phyloP scores from a whole-genome alignment of 2,797 vertebrate genomes.

The Ptychobarbus kaznakovi region DNA sequence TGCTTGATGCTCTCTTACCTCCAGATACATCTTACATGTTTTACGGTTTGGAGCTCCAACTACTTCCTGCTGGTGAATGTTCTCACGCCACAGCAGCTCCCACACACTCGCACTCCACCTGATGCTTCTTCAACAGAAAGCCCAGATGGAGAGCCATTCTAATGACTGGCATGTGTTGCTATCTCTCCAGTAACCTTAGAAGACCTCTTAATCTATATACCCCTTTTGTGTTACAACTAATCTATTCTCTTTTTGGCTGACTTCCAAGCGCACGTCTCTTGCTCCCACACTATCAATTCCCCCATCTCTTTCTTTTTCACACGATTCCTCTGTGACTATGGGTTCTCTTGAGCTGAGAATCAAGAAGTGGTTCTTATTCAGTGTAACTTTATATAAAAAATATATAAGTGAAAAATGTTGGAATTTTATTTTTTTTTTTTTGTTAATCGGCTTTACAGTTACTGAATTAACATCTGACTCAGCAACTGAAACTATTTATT shows the following conservation, averaged over 20 bases:
- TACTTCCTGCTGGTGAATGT: slow-evolving; percentile 43
- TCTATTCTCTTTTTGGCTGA: slow-evolving; percentile 23
- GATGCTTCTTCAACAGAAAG: slow-evolving; percentile 44
- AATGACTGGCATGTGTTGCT: slow-evolving; percentile 28
- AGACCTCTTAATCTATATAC: slow-evolving; percentile 33
- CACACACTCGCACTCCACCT: slow-evolving; percentile 51
- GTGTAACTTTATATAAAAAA: neutral
- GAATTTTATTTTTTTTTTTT: neutral
- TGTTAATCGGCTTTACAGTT: too few species aligned
- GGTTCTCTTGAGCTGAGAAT: neutral
- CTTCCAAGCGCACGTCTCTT: slow-evolving; percentile 18
- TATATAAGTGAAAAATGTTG: neutral
- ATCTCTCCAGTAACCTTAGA: slow-evolving; percentile 27
- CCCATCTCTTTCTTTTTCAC: neutral
- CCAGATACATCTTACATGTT: neutral
- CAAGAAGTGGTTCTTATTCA: neutral
- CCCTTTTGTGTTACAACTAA: slow-evolving; percentile 25
- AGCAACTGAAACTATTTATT: too few species aligned
- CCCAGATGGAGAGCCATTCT: slow-evolving; percentile 50
- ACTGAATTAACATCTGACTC: too few species aligned
- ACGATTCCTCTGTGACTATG: neutral
- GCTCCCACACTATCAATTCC: slow-evolving; percentile 4
- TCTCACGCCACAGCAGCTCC: slow-evolving; percentile 47
- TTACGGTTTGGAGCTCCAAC: slow-evolving; percentile 10
- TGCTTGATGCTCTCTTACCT: slow-evolving; percentile 9